These are phyloP conservation scores for Xylocopa sonorina DNA, from an alignment of 1,140 invertebrate genomes.

Conservation along the genomic window DNA sequence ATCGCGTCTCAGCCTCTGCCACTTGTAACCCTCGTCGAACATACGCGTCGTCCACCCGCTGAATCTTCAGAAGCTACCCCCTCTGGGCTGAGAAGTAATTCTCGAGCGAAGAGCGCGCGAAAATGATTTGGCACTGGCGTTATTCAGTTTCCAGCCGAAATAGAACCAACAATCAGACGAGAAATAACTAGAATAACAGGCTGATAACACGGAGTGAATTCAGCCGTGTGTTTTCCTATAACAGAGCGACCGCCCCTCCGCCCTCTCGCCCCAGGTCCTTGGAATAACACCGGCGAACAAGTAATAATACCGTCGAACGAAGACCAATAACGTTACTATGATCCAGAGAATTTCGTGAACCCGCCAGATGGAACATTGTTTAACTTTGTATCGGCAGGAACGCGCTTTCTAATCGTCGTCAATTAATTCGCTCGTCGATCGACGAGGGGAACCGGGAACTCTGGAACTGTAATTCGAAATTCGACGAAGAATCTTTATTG, in stretches of 20 bases:
- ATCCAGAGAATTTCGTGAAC: not conserved
- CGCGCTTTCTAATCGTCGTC: not conserved
- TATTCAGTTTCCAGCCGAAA: not conserved
- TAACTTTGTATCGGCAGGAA: not conserved
- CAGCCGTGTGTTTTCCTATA: not conserved
- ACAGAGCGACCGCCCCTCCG: not conserved
- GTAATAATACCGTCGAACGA: conserved; percentile 19
- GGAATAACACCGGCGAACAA: conserved; percentile 24
- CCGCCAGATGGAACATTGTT: not conserved
- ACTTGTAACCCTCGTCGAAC: no score
- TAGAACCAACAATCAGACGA: conserved; percentile 7
- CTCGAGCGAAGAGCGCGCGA: no score
- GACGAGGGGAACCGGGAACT: no score
- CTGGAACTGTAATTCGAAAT: no score
- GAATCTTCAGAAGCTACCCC: no score
- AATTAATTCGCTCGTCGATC: not conserved
- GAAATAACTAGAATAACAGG: conserved; percentile 18
- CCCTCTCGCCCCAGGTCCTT: not conserved
- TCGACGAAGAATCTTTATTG: no score
- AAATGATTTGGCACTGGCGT: no score
- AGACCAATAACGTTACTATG: not conserved
- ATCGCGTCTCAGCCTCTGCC: not conserved
- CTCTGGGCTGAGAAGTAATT: no score
- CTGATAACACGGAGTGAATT: not conserved
- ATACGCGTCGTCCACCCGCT: no score